A percentile compares a stretch with the other conserved stretches of the same genome.
Evolutionary conservation across 2,113 vertebrate species (phyloP).

Genomic region (Vireo altiloquus): DNA sequence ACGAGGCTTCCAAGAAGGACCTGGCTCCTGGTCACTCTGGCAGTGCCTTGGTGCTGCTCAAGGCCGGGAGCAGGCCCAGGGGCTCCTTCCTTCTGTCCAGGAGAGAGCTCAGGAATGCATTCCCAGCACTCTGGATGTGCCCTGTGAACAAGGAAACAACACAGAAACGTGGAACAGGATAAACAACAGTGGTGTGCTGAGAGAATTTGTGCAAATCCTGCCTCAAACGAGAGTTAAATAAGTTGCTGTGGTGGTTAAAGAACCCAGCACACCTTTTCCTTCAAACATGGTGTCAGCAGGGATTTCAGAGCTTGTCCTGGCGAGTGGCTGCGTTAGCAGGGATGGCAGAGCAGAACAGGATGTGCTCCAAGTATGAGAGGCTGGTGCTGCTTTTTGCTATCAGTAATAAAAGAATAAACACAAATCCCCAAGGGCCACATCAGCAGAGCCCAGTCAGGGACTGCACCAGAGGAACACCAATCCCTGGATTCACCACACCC

Average conservation of each 20-base stretch:
- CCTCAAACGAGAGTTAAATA: rapidly evolving
- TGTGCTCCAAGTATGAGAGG: rapidly evolving
- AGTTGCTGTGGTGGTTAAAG: not conserved
- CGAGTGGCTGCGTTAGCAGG: not conserved
- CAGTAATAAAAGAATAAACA: not conserved
- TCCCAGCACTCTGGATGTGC: not conserved
- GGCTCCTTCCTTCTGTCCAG: slow-evolving; percentile 48
- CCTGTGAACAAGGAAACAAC: slow-evolving; percentile 29
- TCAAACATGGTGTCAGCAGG: not conserved
- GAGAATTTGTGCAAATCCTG: not conserved
- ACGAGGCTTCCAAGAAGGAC: not conserved
- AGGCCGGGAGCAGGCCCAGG: not conserved
- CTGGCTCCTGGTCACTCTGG: not conserved
- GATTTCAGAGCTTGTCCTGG: not conserved
- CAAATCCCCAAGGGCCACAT: not conserved
- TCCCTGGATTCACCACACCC: not conserved
- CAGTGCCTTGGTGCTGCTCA: not conserved
- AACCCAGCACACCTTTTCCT: not conserved
- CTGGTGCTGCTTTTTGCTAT: not conserved
- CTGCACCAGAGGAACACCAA: not conserved
- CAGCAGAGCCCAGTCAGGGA: not conserved
- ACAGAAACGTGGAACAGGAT: rapidly evolving
- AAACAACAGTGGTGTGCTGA: not conserved
- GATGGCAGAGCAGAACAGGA: not conserved
- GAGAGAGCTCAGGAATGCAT: slow-evolving; percentile 70